Evolutionary conservation across 2,113 vertebrate species (phyloP).

Genomic region (Climacteris rufus): DNA sequence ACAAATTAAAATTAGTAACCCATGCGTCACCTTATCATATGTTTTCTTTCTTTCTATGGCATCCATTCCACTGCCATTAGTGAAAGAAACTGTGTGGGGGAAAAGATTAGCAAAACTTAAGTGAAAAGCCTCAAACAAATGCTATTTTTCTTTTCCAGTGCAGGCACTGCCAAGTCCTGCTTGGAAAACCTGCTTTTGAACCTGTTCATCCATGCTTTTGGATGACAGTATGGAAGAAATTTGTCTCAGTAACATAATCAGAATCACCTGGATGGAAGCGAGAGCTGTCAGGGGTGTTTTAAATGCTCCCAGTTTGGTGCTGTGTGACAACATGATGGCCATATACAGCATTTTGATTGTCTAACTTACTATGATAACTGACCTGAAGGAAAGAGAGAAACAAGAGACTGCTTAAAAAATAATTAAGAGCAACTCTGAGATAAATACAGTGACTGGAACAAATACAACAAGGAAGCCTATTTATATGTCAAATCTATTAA

Average conservation of each 20-base stretch:
- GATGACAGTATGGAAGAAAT: not conserved
- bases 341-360: not conserved
- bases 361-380: not conserved
- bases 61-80: not conserved
- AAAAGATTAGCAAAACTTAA: not conserved
- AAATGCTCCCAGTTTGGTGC: not conserved
- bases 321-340: not conserved
- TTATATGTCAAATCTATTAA: not conserved
- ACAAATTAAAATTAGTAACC: constrained; percentile 40
- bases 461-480: not conserved
- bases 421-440: not conserved
- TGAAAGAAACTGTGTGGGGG: not conserved
- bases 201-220: not conserved
- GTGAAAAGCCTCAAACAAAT: not conserved
- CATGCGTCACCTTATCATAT: constrained; percentile 10
- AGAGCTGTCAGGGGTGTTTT: not conserved
- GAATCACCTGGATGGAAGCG: not conserved
- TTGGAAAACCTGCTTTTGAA: not conserved
- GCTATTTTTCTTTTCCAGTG: not conserved
- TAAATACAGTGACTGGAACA: not conserved
- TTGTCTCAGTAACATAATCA: not conserved
- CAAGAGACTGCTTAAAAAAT: not conserved
- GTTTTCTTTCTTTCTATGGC: not conserved
- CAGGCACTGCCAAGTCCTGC: not conserved
- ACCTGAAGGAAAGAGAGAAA: not conserved